Evolutionary conservation across 2,888 invertebrate species (phyloP).

Genomic region (Lasiommata megera): DNA sequence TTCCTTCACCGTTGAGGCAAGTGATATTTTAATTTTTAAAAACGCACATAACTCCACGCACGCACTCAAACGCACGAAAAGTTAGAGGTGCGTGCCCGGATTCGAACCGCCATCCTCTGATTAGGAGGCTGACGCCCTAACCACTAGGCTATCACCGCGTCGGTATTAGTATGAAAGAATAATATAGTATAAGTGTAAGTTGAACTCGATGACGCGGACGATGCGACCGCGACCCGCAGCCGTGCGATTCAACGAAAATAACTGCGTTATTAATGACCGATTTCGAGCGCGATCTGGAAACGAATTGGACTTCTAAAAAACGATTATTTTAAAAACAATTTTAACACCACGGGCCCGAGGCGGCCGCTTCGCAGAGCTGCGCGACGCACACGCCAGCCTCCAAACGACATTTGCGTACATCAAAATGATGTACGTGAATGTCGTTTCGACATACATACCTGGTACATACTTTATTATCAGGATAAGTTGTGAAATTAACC

Average conservation of each 20-base stretch:
- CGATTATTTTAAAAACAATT: slow-evolving; percentile 12
- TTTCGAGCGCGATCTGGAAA: slow-evolving; percentile 45
- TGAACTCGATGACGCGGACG: slow-evolving; percentile 49
- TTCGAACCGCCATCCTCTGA: too few relatives aligned
- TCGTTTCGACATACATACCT: background rate
- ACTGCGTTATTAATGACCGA: slow-evolving; percentile 68
- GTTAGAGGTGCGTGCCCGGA: too few relatives aligned
- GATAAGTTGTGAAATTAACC: too few relatives aligned
- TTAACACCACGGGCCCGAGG: too few relatives aligned
- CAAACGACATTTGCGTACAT: too few relatives aligned
- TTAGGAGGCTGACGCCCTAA: too few relatives aligned
- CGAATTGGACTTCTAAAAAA: slow-evolving; percentile 10
- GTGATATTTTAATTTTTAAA: too few relatives aligned
- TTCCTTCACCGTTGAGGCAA: too few relatives aligned
- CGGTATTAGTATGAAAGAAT: too few relatives aligned
- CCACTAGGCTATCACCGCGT: too few relatives aligned
- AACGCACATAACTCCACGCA: too few relatives aligned
- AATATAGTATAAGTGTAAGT: background rate
- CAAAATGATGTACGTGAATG: background rate
- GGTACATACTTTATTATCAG: background rate
- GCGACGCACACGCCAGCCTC: background rate
- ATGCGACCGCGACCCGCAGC: slow-evolving; percentile 59
- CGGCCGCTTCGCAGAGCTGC: background rate
- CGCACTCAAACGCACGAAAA: too few relatives aligned
- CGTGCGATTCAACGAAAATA: slow-evolving; percentile 75